Percentiles rank a stretch among this genome's conserved stretches.
phyloP scores from a whole-genome alignment of 1,140 invertebrate genomes.

The Papilio polytes region DNA sequence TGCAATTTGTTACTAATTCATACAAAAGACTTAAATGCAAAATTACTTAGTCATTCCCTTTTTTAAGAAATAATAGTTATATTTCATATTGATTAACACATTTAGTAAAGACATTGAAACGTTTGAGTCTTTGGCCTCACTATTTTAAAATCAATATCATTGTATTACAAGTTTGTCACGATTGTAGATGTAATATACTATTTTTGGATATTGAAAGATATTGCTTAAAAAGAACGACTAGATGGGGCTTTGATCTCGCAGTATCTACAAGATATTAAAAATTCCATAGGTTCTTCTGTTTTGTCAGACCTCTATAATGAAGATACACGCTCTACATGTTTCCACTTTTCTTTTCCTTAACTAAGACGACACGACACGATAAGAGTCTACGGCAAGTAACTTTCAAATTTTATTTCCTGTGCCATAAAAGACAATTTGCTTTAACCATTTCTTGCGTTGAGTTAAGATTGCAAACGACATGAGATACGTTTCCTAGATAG shows the following conservation, averaged over 20 bases:
- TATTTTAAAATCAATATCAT: conserved; percentile 12
- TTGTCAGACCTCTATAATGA: background rate
- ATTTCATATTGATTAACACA: conserved; percentile 2
- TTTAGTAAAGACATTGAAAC: conserved; percentile 11
- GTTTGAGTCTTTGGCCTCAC: background rate
- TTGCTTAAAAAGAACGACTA: background rate
- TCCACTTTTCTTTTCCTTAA: too few species aligned
- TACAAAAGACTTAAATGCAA: background rate
- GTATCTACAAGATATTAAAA: background rate
- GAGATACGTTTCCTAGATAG: too few species aligned
- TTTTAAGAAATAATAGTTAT: conserved; percentile 22
- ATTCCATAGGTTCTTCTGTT: background rate
- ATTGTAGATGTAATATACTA: conserved; percentile 1
- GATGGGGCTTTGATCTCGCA: background rate
- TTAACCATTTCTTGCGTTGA: too few species aligned
- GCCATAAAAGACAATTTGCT: too few species aligned
- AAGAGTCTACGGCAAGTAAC: too few species aligned
- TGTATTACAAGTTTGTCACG: background rate
- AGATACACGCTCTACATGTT: too few species aligned
- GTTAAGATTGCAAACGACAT: too few species aligned
- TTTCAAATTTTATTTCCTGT: too few species aligned
- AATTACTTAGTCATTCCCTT: background rate
- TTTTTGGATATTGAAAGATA: background rate
- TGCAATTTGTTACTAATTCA: background rate
- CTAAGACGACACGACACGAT: too few species aligned